Evolutionary conservation across 2,113 vertebrate species (phyloP).

Genomic region (Pan troglodytes): NHGRI_mPanTro3-v2.1_pri NC_072409.2:20961501-20962000

Average conservation of each 20-base stretch:
- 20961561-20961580: not conserved
- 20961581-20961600: not conserved
- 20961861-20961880: not conserved
- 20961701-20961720: not conserved
- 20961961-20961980: no score
- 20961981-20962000: no score
- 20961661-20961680: not conserved
- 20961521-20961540: not conserved
- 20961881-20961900: rapidly evolving
- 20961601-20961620: rapidly evolving
- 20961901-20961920: not conserved
- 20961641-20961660: not conserved
- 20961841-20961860: not conserved
- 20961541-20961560: not conserved
- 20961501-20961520: not conserved
- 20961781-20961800: not conserved
- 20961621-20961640: not conserved
- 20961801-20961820: not conserved
- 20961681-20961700: not conserved
- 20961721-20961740: not conserved
- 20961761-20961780: not conserved
- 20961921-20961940: not conserved
- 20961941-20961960: no score
- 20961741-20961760: not conserved
- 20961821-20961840: not conserved